These are phyloP conservation scores for Rhinoraja longicauda DNA, from an alignment of 2,797 vertebrate genomes.

Conservation along the genomic window DNA sequence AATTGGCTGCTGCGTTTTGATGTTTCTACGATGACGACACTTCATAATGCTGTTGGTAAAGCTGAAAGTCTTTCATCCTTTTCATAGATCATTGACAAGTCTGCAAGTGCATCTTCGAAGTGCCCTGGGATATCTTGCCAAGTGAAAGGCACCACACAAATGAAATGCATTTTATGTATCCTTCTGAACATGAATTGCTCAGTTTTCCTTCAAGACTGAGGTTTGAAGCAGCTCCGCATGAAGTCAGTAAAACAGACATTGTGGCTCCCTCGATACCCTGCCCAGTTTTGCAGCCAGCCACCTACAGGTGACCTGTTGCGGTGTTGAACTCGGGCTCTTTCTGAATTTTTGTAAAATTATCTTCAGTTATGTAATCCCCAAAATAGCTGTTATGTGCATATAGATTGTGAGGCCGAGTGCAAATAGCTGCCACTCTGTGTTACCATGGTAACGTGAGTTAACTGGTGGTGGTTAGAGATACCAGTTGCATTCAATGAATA, in stretches of 20 bases:
- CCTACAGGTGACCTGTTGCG: background rate
- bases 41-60: background rate
- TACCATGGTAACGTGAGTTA: constrained; percentile 26
- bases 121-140: background rate
- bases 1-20: background rate
- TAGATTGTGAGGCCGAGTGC: constrained; percentile 9
- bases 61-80: background rate
- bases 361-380: background rate
- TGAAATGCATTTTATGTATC: background rate
- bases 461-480: constrained; percentile 13
- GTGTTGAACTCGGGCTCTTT: background rate
- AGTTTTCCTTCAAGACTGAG: background rate
- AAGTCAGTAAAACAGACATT: too few relatives aligned
- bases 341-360: background rate
- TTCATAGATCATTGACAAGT: background rate
- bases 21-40: background rate
- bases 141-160: background rate
- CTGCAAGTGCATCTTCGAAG: background rate
- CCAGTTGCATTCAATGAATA: constrained; percentile 32
- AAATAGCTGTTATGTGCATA: background rate
- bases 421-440: background rate
- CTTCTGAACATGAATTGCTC: background rate
- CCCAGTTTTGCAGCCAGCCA: background rate
- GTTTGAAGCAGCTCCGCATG: background rate
- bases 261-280: background rate